Evolutionary conservation across 1,140 invertebrate genomes (phyloP), one percentile per base, ranked within the genome.

Genomic region (Temnothorax nylanderi): DNA sequence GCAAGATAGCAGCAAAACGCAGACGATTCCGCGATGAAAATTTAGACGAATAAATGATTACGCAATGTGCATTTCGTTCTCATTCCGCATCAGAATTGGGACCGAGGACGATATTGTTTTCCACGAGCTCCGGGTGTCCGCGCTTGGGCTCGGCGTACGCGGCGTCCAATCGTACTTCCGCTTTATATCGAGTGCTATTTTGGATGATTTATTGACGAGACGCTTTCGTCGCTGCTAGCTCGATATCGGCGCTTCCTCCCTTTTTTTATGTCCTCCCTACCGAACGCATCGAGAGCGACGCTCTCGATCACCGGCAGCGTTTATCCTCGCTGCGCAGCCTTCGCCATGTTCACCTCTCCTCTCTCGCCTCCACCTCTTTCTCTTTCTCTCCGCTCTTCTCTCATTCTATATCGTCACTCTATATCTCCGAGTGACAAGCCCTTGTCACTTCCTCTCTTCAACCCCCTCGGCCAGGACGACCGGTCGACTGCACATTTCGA

Each of bases 151-250:
- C 62, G 26, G 71, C 51, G 44, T 86, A 89, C 84, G 62, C 60
- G 75, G 41, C 51, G 71, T 58, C 74, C 88, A 90, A 86, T 91
- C 87, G 71, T 82, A 69, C 58, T 86, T 90, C 64, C 89, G 87
- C 88, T 90, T 90, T 88, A 84, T 88, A 86, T 60, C 81, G 56
- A 86, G 86, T 65, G 64, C 89, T 90, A 90, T 90, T 90, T 90
- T 90, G 76, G 89, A 87, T 90, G 90, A 91, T 91, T 91, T 91
- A 91, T 91, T 76, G 88, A 60, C 60, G 90, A 91, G 84, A 75
- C 62, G 81, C 84, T 88, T 89, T 89, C 88, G 85, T 88, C 85
- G 87, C 75, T 78, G 86, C 84, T 85, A 80, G 51, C 62, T 82
- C 85, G 89, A 90, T 92, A 90, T 89, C 91, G 91, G 82, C 78